These are phyloP conservation scores for Cololabis saira DNA, from an alignment of 2,113 vertebrate species.

Conservation along the genomic window DNA sequence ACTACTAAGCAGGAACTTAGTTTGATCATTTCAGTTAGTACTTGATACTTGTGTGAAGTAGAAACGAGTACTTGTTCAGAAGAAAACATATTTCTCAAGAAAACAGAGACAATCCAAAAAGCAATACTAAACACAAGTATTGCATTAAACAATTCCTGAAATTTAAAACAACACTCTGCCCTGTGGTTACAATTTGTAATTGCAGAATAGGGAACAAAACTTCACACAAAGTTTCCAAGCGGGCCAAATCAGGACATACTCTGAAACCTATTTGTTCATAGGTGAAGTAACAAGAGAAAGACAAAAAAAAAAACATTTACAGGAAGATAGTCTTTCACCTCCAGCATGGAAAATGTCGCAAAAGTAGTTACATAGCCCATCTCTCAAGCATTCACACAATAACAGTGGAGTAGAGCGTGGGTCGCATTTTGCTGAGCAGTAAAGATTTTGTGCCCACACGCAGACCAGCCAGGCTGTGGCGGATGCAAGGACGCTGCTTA, in stretches of 20 bases:
- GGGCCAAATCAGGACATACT: slow-evolving; percentile 8
- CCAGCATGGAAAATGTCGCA: not conserved
- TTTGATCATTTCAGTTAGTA: not conserved
- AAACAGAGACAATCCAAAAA: not conserved
- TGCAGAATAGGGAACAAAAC: not conserved
- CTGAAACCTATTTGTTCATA: not conserved
- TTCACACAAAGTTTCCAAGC: slow-evolving; percentile 1
- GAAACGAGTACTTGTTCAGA: not conserved
- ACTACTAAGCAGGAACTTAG: not conserved
- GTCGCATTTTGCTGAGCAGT: slow-evolving; percentile 67
- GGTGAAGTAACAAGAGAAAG: slow-evolving; percentile 20
- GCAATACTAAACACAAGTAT: not conserved
- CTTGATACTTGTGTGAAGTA: not conserved
- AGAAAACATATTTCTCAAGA: not conserved
- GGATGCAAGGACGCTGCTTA: slow-evolving; percentile 43
- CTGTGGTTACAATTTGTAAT: not conserved
- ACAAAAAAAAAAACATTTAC: slow-evolving; percentile 30
- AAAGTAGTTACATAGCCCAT: not conserved
- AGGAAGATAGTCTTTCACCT: slow-evolving; percentile 33
- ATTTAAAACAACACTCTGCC: not conserved
- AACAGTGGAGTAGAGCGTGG: slow-evolving; percentile 10
- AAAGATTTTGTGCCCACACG: slow-evolving; percentile 55
- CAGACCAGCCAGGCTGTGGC: slow-evolving; percentile 36
- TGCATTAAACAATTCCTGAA: not conserved
- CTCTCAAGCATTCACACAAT: slow-evolving; percentile 19